These are phyloP conservation scores for Cavia aperea DNA, from an alignment of 2,113 vertebrate genomes.

Conservation along the genomic window DNA sequence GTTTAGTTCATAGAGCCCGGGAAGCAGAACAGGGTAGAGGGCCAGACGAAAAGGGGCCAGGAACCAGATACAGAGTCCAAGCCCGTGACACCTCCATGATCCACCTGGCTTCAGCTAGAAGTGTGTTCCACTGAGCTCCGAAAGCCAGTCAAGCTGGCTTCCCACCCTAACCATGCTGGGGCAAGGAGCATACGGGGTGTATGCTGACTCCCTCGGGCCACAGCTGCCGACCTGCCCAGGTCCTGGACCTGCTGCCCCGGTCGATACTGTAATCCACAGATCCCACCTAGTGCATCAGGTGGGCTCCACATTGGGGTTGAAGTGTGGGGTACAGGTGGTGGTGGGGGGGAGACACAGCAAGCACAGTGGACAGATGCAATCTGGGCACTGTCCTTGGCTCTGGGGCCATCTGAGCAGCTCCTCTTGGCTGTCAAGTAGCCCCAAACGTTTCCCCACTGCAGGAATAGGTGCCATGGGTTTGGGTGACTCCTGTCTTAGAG, in stretches of 20 bases:
- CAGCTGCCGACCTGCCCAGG: accelerated
- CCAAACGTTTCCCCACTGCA: background rate
- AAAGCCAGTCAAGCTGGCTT: background rate
- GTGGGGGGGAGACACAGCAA: background rate
- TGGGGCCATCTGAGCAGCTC: background rate
- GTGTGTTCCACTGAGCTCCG: background rate
- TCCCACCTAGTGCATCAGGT: background rate
- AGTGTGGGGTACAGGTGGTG: background rate
- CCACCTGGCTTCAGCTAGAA: background rate
- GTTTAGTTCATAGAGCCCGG: background rate
- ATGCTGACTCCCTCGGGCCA: accelerated
- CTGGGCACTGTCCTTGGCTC: background rate
- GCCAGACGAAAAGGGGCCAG: background rate
- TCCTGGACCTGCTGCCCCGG: background rate
- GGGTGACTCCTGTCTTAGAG: background rate
- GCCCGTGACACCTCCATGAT: background rate
- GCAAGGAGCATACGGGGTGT: background rate
- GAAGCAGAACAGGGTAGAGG: background rate
- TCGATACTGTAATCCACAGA: background rate
- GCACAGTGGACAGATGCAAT: no score
- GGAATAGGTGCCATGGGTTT: background rate
- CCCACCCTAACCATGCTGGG: background rate
- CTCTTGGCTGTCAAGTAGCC: background rate
- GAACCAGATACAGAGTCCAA: background rate
- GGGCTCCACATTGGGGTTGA: background rate